Evolutionary conservation across 2,113 vertebrate species (phyloP).

Genomic region (Erythrolamprus reginae): DNA sequence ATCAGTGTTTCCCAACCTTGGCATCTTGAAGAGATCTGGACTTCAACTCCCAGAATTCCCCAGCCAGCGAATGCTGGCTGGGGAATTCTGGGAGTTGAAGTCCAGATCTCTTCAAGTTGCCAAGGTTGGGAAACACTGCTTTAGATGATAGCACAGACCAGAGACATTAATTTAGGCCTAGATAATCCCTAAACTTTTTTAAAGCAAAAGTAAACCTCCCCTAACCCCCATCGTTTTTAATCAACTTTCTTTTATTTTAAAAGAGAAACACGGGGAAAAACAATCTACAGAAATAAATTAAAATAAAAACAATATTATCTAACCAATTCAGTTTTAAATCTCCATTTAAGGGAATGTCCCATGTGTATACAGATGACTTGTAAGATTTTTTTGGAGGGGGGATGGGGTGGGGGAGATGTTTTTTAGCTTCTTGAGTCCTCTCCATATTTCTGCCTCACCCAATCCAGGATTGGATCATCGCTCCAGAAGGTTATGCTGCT

Average conservation of each 20-base stretch:
- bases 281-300: background rate
- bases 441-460: background rate
- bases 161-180: background rate
- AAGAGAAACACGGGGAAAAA: background rate
- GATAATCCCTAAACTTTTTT: background rate
- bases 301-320: background rate
- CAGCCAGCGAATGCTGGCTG: too few species aligned
- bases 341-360: background rate
- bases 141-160: background rate
- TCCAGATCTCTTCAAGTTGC: too few species aligned
- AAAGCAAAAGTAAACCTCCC: background rate
- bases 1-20: too few species aligned
- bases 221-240: background rate
- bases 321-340: background rate
- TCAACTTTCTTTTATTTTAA: background rate
- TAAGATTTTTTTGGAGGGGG: background rate
- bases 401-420: background rate
- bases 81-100: too few species aligned
- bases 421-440: background rate
- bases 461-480: constrained; percentile 96
- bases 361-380: too few species aligned
- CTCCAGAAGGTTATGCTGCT: constrained; percentile 92
- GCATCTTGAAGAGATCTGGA: too few species aligned
- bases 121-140: too few species aligned
- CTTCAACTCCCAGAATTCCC: too few species aligned